These are phyloP conservation scores for Macrocentrus cingulum DNA, from an alignment of 1,140 invertebrate species.

Conservation along the genomic window DNA sequence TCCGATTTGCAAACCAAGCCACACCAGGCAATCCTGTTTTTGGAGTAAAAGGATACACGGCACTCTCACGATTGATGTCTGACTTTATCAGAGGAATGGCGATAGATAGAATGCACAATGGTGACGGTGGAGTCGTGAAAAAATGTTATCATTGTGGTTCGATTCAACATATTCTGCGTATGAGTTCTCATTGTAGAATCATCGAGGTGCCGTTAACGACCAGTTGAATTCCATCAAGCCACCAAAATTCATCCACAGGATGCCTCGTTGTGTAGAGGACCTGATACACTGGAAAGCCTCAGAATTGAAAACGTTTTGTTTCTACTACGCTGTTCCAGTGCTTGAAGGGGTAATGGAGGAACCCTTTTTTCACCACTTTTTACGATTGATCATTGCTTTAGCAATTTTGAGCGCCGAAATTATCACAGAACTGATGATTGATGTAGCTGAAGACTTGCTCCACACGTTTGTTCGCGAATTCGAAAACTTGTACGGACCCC, in stretches of 20 bases:
- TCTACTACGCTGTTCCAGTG: background rate
- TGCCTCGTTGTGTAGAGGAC: slow-evolving; percentile 2
- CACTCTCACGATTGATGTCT: background rate
- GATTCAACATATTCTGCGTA: background rate
- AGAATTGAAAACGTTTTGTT: background rate
- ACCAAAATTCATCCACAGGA: slow-evolving; percentile 4
- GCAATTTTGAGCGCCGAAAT: slow-evolving; percentile 24
- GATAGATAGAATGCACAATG: slow-evolving; percentile 11
- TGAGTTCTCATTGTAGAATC: background rate
- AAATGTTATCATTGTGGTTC: background rate
- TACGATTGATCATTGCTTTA: slow-evolving; percentile 1
- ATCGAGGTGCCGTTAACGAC: background rate
- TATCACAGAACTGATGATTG: background rate
- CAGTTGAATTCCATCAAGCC: slow-evolving; percentile 1
- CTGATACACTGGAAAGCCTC: slow-evolving; percentile 7
- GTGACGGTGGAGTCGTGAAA: slow-evolving; percentile 13
- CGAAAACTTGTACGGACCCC: background rate
- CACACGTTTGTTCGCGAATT: slow-evolving; percentile 16
- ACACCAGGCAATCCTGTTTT: background rate
- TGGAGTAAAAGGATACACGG: slow-evolving; percentile 4
- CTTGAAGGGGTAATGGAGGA: background rate
- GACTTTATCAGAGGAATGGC: slow-evolving; percentile 7
- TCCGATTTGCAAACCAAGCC: background rate
- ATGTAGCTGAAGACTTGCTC: background rate
- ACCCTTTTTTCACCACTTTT: slow-evolving; percentile 20